A percentile compares a stretch with the other conserved stretches of the same genome.
Evolutionary conservation across 2,113 vertebrate genomes (phyloP).

Genomic region (Brachionichthys hirsutus): DNA sequence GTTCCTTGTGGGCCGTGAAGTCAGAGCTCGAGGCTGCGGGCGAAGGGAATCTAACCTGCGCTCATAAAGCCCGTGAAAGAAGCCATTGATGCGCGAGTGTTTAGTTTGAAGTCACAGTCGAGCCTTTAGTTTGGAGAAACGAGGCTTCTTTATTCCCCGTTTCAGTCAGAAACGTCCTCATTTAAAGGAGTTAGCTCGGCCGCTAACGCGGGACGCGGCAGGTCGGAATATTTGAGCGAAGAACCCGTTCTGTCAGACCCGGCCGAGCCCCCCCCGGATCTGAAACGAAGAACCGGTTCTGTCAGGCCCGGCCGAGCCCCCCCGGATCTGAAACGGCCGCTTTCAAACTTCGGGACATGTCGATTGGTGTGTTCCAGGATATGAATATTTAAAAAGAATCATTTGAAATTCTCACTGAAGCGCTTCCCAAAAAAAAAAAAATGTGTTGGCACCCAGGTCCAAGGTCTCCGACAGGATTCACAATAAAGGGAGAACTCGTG

Average conservation of each 20-base stretch:
- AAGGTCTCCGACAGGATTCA: constrained; percentile 69
- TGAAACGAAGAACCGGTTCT: constrained; percentile 49
- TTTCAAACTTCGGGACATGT: constrained; percentile 66
- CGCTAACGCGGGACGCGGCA: constrained; percentile 16
- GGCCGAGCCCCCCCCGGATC: constrained; percentile 25
- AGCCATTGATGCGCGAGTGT: constrained; percentile 44
- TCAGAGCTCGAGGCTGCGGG: constrained; percentile 47
- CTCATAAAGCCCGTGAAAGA: constrained; percentile 50
- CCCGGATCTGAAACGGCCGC: constrained; percentile 52
- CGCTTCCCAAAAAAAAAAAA: constrained; percentile 74
- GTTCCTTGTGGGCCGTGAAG: constrained; percentile 53
- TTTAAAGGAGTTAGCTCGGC: constrained; percentile 9
- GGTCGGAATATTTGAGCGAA: constrained; percentile 29
- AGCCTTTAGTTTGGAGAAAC: constrained; percentile 35
- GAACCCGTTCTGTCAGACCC: no score
- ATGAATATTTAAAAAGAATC: constrained; percentile 74
- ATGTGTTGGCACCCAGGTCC: constrained; percentile 72
- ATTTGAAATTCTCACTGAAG: constrained; percentile 79
- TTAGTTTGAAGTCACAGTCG: neutral
- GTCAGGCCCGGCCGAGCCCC: constrained; percentile 17
- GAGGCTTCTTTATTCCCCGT: constrained; percentile 20
- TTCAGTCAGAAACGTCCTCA: constrained; percentile 3
- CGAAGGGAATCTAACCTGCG: constrained; percentile 41
- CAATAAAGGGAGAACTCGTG: constrained; percentile 64
- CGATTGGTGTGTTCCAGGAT: constrained; percentile 72